Percentiles rank a stretch among this genome's conserved stretches.
Conservation (phyloP, 2,888 invertebrate genomes). For the Chrysodeixis includens region DNA sequence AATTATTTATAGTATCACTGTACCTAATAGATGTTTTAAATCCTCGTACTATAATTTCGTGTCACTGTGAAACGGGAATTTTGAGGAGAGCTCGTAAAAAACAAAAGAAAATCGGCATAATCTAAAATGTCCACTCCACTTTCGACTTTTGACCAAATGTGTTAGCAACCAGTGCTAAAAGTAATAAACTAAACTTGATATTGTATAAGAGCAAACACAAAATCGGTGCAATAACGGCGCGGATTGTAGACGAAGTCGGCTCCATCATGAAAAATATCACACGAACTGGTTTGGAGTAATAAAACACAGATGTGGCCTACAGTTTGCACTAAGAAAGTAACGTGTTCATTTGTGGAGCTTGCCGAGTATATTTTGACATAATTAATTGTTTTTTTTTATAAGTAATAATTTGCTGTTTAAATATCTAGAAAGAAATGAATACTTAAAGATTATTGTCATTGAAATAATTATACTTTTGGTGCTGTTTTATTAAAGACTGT, state of each 20-base stretch:
- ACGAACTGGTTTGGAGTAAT: conserved; percentile 48
- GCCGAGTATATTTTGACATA: conserved; percentile 38
- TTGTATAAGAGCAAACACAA: conserved; percentile 49
- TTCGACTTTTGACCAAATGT: too few relatives aligned
- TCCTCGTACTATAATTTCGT: too few relatives aligned
- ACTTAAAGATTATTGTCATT: too few relatives aligned
- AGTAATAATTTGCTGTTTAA: neutral
- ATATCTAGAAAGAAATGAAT: too few relatives aligned
- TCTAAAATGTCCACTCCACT: too few relatives aligned
- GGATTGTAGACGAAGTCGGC: conserved; percentile 40
- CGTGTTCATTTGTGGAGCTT: conserved; percentile 37
- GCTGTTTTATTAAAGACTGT: too few relatives aligned
- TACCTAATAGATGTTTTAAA: too few relatives aligned
- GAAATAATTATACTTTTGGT: too few relatives aligned
- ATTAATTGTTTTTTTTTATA: conserved; percentile 34
- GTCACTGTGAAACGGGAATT: too few relatives aligned
- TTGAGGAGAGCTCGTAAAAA: too few relatives aligned
- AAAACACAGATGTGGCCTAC: conserved; percentile 58
- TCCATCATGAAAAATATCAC: conserved; percentile 55
- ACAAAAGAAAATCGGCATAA: too few relatives aligned
- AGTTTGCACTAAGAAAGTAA: conserved; percentile 54
- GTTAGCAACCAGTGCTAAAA: conserved; percentile 10
- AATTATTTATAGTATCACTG: too few relatives aligned
- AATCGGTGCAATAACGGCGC: conserved; percentile 47
- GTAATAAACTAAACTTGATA: conserved; percentile 40